Evolutionary conservation across 2,113 vertebrate genomes (phyloP).

Genomic region (Brachypteracias leptosomus): DNA sequence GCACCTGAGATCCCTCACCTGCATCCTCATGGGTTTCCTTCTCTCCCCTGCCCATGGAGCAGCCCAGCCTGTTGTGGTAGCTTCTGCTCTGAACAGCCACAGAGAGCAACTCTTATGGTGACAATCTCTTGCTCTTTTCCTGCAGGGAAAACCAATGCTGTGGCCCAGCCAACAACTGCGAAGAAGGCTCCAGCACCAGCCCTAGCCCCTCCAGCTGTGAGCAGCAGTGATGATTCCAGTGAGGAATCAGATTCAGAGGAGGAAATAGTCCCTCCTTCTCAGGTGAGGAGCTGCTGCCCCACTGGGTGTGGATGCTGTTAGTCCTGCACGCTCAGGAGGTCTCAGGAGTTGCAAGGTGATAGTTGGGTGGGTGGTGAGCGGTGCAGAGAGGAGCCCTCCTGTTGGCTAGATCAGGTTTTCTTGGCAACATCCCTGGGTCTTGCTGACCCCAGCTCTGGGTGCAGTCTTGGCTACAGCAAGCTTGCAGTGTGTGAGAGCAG

Average conservation of each 20-base stretch:
- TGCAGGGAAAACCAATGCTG: slow-evolving; percentile 14
- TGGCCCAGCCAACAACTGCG: neutral
- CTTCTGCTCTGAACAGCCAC: neutral
- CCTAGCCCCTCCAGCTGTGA: neutral
- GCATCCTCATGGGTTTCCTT: neutral
- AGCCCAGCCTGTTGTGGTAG: neutral
- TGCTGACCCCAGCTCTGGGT: neutral
- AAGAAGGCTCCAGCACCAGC: neutral
- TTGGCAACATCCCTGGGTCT: fast-evolving
- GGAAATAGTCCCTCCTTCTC: slow-evolving; percentile 23
- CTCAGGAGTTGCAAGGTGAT: neutral
- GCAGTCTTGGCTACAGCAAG: neutral
- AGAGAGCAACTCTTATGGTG: neutral
- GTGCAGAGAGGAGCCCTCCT: neutral
- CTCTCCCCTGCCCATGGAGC: neutral
- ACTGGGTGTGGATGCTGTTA: fast-evolving
- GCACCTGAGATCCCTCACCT: neutral
- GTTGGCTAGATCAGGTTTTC: neutral
- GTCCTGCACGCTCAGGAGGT: fast-evolving
- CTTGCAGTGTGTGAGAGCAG: neutral
- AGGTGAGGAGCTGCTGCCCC: neutral
- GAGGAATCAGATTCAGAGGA: slow-evolving; percentile 44
- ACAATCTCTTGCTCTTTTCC: neutral
- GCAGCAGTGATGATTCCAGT: slow-evolving; percentile 44
- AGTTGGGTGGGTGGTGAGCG: neutral